Evolutionary conservation across 2,113 vertebrate genomes (phyloP).

Genomic region (Dasyornis broadbenti): DNA sequence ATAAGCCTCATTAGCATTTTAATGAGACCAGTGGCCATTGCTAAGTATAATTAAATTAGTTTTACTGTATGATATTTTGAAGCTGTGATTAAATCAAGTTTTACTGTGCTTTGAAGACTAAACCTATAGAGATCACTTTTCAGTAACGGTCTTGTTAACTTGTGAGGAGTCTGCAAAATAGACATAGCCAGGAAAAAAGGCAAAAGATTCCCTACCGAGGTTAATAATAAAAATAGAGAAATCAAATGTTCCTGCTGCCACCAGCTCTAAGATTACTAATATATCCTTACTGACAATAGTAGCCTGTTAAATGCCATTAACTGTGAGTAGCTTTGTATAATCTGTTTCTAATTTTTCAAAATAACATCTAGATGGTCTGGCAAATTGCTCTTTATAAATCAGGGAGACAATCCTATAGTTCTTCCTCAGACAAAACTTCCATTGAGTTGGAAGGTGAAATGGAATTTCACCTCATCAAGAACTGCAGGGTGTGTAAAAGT

Average conservation of each 20-base stretch:
- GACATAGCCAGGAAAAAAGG: conserved; percentile 2
- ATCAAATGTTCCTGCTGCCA: conserved; percentile 13
- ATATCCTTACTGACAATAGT: background rate
- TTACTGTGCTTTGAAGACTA: conserved; percentile 73
- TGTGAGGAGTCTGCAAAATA: conserved; percentile 57
- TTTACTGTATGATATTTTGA: conserved; percentile 77
- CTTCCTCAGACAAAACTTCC: conserved; percentile 31
- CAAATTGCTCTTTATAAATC: conserved; percentile 23
- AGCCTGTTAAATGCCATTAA: background rate
- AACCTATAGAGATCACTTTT: conserved; percentile 67
- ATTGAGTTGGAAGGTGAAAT: conserved; percentile 44
- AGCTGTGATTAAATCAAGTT: conserved; percentile 80
- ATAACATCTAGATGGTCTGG: background rate
- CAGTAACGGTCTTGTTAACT: conserved; percentile 67
- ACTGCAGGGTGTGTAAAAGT: background rate
- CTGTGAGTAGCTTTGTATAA: conserved; percentile 4
- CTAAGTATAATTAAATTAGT: conserved; percentile 83
- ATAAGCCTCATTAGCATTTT: conserved; percentile 86
- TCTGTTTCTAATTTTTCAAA: conserved; percentile 30
- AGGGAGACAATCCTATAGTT: background rate
- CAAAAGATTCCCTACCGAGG: conserved; percentile 42
- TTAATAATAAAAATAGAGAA: conserved; percentile 44
- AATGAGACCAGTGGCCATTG: conserved; percentile 78
- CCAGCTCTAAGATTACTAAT: background rate
- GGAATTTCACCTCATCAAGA: conserved; percentile 18